Base-by-base conservation (phyloP, 1,140 invertebrate genomes). In the Trachymyrmex septentrionalis region DNA sequence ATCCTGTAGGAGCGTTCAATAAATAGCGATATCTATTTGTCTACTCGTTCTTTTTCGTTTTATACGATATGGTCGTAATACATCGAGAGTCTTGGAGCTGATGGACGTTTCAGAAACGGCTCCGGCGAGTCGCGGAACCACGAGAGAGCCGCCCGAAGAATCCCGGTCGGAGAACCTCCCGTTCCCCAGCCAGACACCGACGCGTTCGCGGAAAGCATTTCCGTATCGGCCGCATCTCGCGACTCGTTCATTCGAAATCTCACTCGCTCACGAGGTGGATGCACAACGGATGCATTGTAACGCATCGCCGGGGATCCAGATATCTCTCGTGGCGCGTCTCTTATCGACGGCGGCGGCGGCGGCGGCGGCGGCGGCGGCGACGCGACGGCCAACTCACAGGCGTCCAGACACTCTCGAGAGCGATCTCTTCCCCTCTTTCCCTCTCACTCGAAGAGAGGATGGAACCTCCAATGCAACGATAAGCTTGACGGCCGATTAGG, bases 251-350 rank as follows among this genome's bases (percentile, higher is more conserved):
- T 86, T 81, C 38, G 61, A 89, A 82, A 89, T 87, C 73, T 87
- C 85, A 61, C 72, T 53, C 44, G 44, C 69, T 50, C 73, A 64
- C 85, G 72, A 86, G 69, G 64, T 81, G 75, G 63, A 88, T 63
- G 86, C 85, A 93, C 92, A 93, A 92, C 86, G 91, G 53, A 77
- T 61, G 90, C 90, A 92, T 93, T 93, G 90, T 92, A 76, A 80
- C 77, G 24, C 66, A 69, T 69, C 66, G 19, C 44, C 80, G 12
- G 38, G 67, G 57, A 75, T 63, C 67, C 86, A 76, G 91, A 92
- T 92, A 92, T 88, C 81, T 88, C 76, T 38, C 59, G 89, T 48
- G 81, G 66, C 63, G 69, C 80, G 86, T 57, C 87, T 89, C 90
- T 93, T 92, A 92, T 90, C 88, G 85, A 53, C 48, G 63, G 57